These are phyloP conservation scores for Poecilia picta DNA, from an alignment of 2,797 vertebrate species.

Conservation along the genomic window DNA sequence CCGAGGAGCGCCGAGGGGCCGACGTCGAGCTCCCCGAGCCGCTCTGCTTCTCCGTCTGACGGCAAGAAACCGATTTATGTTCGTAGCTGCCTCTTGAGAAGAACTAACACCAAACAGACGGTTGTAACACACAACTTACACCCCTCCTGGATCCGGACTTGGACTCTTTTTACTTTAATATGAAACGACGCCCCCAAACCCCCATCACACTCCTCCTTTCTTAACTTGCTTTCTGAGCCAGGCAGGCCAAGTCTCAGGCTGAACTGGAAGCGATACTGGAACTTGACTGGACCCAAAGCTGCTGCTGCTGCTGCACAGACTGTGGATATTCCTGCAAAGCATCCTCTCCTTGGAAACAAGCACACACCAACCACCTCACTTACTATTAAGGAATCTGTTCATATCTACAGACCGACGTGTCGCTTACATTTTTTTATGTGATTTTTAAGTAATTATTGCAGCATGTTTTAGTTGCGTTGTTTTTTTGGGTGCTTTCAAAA, in stretches of 20 bases:
- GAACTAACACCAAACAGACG: slow-evolving; percentile 41
- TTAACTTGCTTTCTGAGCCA: slow-evolving; percentile 70
- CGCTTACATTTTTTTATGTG: slow-evolving; percentile 34
- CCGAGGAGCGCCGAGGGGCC: slow-evolving; percentile 7
- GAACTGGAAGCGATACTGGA: slow-evolving; percentile 29
- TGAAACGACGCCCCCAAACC: background rate
- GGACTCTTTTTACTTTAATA: slow-evolving; percentile 6
- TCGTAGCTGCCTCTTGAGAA: slow-evolving; percentile 47
- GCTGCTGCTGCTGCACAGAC: slow-evolving; percentile 48
- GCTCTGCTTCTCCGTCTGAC: slow-evolving; percentile 35
- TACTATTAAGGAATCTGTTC: slow-evolving; percentile 39
- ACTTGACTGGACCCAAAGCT: slow-evolving; percentile 38
- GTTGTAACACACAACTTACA: slow-evolving; percentile 45
- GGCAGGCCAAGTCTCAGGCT: slow-evolving; percentile 30
- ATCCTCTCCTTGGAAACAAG: slow-evolving; percentile 45
- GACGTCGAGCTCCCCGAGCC: slow-evolving; percentile 34
- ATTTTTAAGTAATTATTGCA: slow-evolving; percentile 59
- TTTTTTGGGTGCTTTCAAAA: slow-evolving; percentile 34
- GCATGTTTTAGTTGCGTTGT: slow-evolving; percentile 53
- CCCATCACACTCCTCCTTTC: background rate
- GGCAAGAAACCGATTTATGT: slow-evolving; percentile 29
- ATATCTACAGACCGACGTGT: slow-evolving; percentile 42
- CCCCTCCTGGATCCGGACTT: slow-evolving; percentile 17
- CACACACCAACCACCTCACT: slow-evolving; percentile 21
- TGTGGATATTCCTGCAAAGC: slow-evolving; percentile 27